A percentile compares a stretch with the other conserved stretches of the same genome.
Conservation (phyloP, 2,797 vertebrate species). For the Vultur gryphus region DNA sequence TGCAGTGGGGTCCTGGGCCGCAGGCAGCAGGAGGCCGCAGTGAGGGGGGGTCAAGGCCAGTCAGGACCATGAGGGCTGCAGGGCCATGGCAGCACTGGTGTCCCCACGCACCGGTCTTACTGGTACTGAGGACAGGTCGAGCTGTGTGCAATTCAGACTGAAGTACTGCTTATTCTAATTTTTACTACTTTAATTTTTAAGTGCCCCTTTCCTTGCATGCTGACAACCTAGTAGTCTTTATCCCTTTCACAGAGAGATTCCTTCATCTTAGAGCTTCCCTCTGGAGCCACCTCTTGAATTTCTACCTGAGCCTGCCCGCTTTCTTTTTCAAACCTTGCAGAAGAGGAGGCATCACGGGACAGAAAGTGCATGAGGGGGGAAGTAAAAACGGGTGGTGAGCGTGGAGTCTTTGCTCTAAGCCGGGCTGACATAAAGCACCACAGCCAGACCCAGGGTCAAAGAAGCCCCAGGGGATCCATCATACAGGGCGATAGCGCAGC, state of each 20-base stretch:
- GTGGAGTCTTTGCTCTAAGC: not conserved
- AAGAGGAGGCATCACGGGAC: not conserved
- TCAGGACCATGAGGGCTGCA: not conserved
- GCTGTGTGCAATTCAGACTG: too few relatives aligned
- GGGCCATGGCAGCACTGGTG: too few relatives aligned
- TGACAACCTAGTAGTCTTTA: not conserved
- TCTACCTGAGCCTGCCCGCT: not conserved
- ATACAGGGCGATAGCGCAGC: not conserved
- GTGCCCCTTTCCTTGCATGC: not conserved
- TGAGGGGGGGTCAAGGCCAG: rapidly evolving
- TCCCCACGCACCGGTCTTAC: not conserved
- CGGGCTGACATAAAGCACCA: rapidly evolving
- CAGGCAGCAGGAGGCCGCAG: rapidly evolving
- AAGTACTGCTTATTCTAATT: not conserved
- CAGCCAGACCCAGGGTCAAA: not conserved
- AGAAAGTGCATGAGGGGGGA: not conserved
- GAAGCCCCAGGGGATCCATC: not conserved
- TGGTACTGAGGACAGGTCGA: rapidly evolving
- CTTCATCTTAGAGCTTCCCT: not conserved
- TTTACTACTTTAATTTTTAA: not conserved
- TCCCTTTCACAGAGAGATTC: not conserved
- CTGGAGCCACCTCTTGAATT: not conserved
- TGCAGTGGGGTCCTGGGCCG: not conserved
- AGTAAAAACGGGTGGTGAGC: rapidly evolving
- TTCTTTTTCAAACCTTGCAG: not conserved